Conservation (phyloP, 2,797 vertebrate genomes). For the Vultur gryphus region DNA sequence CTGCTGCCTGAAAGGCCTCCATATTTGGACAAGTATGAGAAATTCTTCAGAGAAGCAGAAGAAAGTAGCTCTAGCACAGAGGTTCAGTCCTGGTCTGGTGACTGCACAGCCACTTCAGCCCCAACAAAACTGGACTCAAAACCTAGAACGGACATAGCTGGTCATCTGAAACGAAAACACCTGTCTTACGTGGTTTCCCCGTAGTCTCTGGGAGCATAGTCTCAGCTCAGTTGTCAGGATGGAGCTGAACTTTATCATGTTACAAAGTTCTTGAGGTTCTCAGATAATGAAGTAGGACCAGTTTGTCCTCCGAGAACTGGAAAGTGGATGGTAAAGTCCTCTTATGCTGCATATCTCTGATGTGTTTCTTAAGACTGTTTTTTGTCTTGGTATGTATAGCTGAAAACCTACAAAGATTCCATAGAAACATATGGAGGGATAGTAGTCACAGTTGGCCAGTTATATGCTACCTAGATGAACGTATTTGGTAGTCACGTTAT, state of each 20-base stretch:
- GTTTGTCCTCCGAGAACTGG: constrained; percentile 1
- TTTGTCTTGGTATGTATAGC: not conserved
- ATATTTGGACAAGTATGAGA: constrained; percentile 84
- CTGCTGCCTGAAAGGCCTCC: constrained; percentile 86
- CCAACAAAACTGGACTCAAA: constrained; percentile 61
- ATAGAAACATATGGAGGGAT: not conserved
- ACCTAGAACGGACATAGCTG: constrained; percentile 52
- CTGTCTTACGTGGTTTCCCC: constrained; percentile 83
- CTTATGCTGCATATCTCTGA: not conserved
- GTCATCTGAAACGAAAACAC: constrained; percentile 77
- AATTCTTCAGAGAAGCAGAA: constrained; percentile 83
- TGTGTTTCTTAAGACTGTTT: not conserved
- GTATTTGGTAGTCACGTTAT: constrained; percentile 18
- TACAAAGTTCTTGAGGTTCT: not conserved
- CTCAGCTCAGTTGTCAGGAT: not conserved
- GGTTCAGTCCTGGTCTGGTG: constrained; percentile 56
- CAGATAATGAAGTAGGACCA: not conserved
- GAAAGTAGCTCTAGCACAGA: constrained; percentile 46
- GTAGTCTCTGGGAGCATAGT: not conserved
- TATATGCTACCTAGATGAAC: constrained; percentile 55
- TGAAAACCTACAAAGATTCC: constrained; percentile 11
- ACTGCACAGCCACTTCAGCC: constrained; percentile 14
- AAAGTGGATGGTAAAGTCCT: constrained; percentile 20
- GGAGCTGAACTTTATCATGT: not conserved
- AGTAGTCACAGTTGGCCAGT: constrained; percentile 56